Evolutionary conservation across 2,113 vertebrate species (phyloP).

Genomic region (Donacobius atricapilla): DNA sequence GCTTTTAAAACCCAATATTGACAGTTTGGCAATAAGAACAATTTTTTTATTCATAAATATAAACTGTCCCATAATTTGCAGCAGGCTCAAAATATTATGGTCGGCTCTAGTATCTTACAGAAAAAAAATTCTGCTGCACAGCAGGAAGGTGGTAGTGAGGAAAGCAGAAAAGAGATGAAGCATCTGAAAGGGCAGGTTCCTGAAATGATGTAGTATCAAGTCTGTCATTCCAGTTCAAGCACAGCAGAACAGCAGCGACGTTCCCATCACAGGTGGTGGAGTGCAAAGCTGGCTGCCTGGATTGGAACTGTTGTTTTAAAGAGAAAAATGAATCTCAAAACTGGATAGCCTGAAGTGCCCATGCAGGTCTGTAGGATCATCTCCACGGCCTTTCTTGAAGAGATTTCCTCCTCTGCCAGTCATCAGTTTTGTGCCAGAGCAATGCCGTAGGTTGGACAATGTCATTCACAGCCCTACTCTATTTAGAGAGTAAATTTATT

Average conservation of each 20-base stretch:
- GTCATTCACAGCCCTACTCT: not conserved
- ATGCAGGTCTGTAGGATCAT: not conserved
- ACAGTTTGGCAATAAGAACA: not conserved
- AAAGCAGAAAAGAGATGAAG: not conserved
- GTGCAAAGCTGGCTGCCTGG: not conserved
- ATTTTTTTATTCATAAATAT: not conserved
- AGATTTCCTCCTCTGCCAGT: not conserved
- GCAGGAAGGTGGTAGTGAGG: not conserved
- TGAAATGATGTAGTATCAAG: not conserved
- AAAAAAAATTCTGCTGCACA: not conserved
- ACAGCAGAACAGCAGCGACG: not conserved
- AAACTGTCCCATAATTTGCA: not conserved
- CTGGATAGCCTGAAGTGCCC: not conserved
- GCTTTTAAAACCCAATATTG: not conserved
- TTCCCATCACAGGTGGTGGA: rapidly evolving
- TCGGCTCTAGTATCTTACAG: not conserved
- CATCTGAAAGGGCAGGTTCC: not conserved
- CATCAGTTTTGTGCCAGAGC: not conserved
- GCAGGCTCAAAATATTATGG: not conserved
- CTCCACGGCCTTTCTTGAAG: not conserved
- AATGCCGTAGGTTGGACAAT: not conserved
- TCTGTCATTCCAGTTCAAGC: not conserved
- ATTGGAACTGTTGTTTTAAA: not conserved
- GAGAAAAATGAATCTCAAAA: not conserved
- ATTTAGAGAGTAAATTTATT: not conserved